Evolutionary conservation across 1,140 invertebrate species (phyloP).

Genomic region (Cydia amplana): DNA sequence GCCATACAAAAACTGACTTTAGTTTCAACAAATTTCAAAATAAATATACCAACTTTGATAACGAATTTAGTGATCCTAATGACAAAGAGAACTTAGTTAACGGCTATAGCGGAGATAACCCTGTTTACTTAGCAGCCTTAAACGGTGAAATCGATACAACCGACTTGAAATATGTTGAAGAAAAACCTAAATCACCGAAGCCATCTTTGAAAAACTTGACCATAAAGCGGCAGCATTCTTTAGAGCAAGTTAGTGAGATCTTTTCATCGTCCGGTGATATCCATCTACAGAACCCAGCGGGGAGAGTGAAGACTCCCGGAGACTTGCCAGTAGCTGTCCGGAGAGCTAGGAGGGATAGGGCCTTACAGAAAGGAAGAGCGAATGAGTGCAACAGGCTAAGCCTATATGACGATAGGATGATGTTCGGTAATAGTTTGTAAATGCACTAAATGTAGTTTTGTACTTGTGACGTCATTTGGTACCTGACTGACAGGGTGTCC

Average conservation of each 20-base stretch:
- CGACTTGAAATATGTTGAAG: constrained; percentile 50
- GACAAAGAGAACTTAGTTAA: constrained; percentile 69
- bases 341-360: constrained; percentile 81
- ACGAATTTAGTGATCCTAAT: constrained; percentile 70
- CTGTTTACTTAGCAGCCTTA: constrained; percentile 68
- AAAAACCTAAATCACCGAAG: constrained; percentile 54
- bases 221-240: constrained; percentile 80
- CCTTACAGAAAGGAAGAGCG: constrained; percentile 65
- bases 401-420: constrained; percentile 92
- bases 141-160: constrained; percentile 63
- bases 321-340: constrained; percentile 88
- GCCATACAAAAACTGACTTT: constrained; percentile 58
- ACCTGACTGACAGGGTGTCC: background rate
- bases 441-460: constrained; percentile 18
- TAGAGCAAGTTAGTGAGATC: constrained; percentile 86
- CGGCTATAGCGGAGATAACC: constrained; percentile 70
- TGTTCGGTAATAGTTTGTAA: constrained; percentile 81
- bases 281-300: constrained; percentile 85
- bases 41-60: constrained; percentile 69
- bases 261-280: constrained; percentile 81
- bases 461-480: constrained; percentile 15
- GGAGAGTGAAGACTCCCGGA: constrained; percentile 89
- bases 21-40: constrained; percentile 67
- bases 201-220: constrained; percentile 61
- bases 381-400: constrained; percentile 84